These are phyloP conservation scores for Lophotis ruficrista DNA, from an alignment of 2,113 vertebrate species.

Conservation along the genomic window DNA sequence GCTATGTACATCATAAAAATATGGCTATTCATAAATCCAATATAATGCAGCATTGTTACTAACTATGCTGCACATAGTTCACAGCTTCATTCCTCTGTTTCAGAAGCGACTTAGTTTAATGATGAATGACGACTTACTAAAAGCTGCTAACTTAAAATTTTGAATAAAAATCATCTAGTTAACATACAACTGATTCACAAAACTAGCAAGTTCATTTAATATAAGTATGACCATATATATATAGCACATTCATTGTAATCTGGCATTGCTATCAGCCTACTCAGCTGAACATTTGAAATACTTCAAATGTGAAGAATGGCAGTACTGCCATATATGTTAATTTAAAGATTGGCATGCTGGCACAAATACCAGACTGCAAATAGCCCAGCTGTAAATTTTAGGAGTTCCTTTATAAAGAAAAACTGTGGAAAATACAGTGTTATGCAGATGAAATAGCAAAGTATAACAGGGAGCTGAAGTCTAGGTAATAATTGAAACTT, in stretches of 20 bases:
- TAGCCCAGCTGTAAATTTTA: not conserved
- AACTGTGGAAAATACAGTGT: not conserved
- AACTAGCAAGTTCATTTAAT: not conserved
- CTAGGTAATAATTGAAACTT: not conserved
- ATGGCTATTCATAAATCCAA: not conserved
- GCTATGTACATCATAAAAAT: not conserved
- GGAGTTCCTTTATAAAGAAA: not conserved
- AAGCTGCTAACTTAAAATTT: not conserved
- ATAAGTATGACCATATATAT: not conserved
- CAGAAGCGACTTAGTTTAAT: not conserved
- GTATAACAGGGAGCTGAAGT: not conserved
- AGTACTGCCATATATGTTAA: not conserved
- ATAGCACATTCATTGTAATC: not conserved
- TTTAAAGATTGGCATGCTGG: not conserved
- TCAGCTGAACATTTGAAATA: not conserved
- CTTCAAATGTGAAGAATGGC: not conserved
- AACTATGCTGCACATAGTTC: not conserved
- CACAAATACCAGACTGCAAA: not conserved
- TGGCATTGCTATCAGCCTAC: not conserved
- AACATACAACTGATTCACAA: not conserved
- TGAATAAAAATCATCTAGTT: not conserved
- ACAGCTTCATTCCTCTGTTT: constrained; percentile 3
- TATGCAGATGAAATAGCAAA: not conserved
- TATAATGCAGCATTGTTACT: not conserved
- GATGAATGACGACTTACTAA: not conserved